These are phyloP conservation scores for Argyresthia albistria DNA, from an alignment of 2,888 invertebrate genomes.

Conservation along the genomic window DNA sequence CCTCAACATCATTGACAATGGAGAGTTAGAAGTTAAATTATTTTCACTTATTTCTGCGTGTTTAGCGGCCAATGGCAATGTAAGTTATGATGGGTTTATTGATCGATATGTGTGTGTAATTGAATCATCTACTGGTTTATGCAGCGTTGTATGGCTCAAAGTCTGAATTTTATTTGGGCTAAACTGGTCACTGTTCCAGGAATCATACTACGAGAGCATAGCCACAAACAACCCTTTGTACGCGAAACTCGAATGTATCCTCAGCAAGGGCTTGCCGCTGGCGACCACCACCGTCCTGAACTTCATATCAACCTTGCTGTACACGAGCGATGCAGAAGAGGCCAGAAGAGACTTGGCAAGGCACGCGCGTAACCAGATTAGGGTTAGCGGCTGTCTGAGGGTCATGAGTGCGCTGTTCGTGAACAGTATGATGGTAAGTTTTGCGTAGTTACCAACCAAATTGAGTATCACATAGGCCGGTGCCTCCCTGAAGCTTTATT, in stretches of 20 bases:
- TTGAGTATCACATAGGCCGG: too few relatives aligned
- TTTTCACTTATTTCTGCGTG: constrained; percentile 34
- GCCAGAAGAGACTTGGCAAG: constrained; percentile 20
- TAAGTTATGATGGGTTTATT: constrained; percentile 19
- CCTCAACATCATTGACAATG: constrained; percentile 26
- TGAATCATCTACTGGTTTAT: too few relatives aligned
- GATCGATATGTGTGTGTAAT: too few relatives aligned
- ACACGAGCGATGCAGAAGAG: constrained; percentile 21
- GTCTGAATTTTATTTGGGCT: not conserved
- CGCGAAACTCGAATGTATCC: constrained; percentile 27
- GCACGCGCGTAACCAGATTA: constrained; percentile 39
- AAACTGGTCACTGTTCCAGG: constrained; percentile 20
- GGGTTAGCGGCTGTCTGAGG: constrained; percentile 46
- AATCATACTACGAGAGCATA: constrained; percentile 24
- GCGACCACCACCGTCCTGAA: constrained; percentile 33
- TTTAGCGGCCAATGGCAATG: constrained; percentile 33
- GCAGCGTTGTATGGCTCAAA: not conserved
- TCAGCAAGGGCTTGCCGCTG: constrained; percentile 25
- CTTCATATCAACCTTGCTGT: constrained; percentile 38
- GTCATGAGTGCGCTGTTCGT: constrained; percentile 39
- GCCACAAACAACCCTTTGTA: constrained; percentile 36
- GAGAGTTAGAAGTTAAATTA: constrained; percentile 31
- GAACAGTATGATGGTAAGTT: constrained; percentile 39
- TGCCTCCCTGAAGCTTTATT: too few relatives aligned
- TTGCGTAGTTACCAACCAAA: too few relatives aligned